Evolutionary conservation across 2,113 vertebrate species (phyloP).

Genomic region (Thamnaconus septentrionalis): DNA sequence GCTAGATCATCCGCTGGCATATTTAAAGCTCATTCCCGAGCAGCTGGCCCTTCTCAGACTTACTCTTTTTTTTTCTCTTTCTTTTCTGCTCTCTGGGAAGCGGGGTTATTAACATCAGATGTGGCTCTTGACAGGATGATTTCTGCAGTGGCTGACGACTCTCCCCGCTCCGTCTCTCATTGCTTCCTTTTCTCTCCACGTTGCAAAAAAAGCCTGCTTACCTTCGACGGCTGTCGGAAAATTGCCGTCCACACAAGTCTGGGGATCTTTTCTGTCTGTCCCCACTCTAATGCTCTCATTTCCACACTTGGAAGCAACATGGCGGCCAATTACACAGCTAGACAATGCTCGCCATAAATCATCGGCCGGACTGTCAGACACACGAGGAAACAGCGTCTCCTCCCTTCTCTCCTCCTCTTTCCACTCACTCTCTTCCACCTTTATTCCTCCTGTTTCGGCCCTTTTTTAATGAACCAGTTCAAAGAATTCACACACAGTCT

Average conservation of each 20-base stretch:
- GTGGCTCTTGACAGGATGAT: not conserved
- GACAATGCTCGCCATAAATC: slow-evolving; percentile 72
- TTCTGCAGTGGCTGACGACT: not conserved
- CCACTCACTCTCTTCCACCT: slow-evolving; percentile 11
- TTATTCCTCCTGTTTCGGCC: slow-evolving; percentile 36
- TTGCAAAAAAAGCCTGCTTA: not conserved
- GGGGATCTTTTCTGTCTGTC: slow-evolving; percentile 33
- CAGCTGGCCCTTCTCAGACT: not conserved
- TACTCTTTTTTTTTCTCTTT: not conserved
- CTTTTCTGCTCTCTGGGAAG: not conserved
- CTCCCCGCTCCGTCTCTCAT: not conserved
- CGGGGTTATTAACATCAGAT: not conserved
- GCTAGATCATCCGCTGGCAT: slow-evolving; percentile 19
- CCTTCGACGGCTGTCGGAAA: slow-evolving; percentile 12
- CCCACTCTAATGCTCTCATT: slow-evolving; percentile 26
- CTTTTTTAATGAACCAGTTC: slow-evolving; percentile 26
- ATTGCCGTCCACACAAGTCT: slow-evolving; percentile 30
- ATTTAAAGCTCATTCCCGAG: not conserved
- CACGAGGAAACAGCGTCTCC: slow-evolving; percentile 41
- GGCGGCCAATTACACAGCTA: slow-evolving; percentile 69
- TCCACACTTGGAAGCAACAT: slow-evolving; percentile 56
- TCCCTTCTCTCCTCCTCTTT: slow-evolving; percentile 19
- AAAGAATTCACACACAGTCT: slow-evolving; percentile 26
- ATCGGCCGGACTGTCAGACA: slow-evolving; percentile 68
- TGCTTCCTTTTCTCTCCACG: not conserved